These are phyloP conservation scores for Phalanger gymnotis DNA, from an alignment of 2,797 vertebrate species.

Conservation along the genomic window DNA sequence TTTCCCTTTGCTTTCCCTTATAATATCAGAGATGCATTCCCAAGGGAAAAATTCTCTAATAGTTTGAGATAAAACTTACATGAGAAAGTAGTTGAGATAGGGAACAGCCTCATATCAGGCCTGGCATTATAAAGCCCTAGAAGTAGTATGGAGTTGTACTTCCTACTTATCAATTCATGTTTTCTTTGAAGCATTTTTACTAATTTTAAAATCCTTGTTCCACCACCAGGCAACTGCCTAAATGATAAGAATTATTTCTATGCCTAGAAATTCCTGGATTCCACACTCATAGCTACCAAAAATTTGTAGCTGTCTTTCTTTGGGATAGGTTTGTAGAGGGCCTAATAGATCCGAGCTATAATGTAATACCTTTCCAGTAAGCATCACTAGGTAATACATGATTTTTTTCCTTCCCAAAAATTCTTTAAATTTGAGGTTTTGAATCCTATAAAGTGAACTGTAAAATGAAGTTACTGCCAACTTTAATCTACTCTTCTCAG, in stretches of 20 bases:
- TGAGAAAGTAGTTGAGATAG: not conserved
- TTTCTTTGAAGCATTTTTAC: not conserved
- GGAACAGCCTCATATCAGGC: not conserved
- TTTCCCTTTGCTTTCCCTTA: not conserved
- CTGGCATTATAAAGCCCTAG: not conserved
- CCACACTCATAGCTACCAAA: not conserved
- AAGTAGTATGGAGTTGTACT: not conserved
- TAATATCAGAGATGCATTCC: not conserved
- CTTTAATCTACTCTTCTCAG: not conserved
- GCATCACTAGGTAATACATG: not conserved
- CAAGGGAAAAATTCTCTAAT: not conserved
- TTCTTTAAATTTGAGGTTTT: not conserved
- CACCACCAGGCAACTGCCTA: not conserved
- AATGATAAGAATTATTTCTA: not conserved
- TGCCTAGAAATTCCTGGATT: not conserved
- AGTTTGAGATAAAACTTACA: not conserved
- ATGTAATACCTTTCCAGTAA: not conserved
- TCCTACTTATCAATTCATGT: not conserved
- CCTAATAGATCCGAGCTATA: not conserved
- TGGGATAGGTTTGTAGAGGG: not conserved
- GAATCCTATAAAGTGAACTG: not conserved
- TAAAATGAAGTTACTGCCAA: not conserved
- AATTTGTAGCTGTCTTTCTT: not conserved
- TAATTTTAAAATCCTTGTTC: not conserved
- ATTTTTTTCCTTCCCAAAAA: not conserved